Evolutionary conservation across 2,113 vertebrate genomes (phyloP), one percentile per base, ranked within the genome.

Genomic region (Jaculus jaculus): DNA sequence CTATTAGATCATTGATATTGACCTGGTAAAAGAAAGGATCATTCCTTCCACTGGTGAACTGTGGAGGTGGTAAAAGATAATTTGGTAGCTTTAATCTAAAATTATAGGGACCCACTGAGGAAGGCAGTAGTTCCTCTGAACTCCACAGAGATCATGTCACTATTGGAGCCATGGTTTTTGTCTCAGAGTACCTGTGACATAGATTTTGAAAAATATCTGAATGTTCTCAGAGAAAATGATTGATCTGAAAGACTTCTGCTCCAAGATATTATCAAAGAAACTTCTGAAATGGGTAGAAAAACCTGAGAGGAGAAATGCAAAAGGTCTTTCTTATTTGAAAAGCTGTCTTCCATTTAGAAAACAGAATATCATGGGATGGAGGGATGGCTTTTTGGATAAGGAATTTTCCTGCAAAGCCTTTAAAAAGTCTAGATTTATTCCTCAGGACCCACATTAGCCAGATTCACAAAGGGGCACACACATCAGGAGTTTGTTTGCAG

Each of bases 1-100:
- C 42, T 74, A 32, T 30, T 78, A 78, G 89, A 78, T 94, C 16
- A 3, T 71, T 91, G 84, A 39, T 96, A 82, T 34, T 95, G 94
- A 95, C 47, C 51, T 30, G 65, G 71, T 51, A 87, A 58, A 83
- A 92, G 61, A 37, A 61, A 47, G 15, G 23, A 75, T 93, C 30
- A 84, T n/a, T 81, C 17, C 80, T 94, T 26, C 21, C 7, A 5
- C 11, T 75, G 84, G 78, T 28, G 30, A 81, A 9, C 60, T 42
- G 15, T 84, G 73, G 61, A 80, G 61, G 37, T 51, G 63, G 28
- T 71, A 68, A 81, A 66, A 77, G 58, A 71, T 84, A 79, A 54
- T 10, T 30, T 58, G 32, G 7, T 10, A 60, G 75, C 47, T 66
- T 91, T 73, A 51, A 39, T 90, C 30, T 74, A 28, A 82, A 89